Conservation (phyloP, 2,888 invertebrate species). For the Rosalia funebris region DNA sequence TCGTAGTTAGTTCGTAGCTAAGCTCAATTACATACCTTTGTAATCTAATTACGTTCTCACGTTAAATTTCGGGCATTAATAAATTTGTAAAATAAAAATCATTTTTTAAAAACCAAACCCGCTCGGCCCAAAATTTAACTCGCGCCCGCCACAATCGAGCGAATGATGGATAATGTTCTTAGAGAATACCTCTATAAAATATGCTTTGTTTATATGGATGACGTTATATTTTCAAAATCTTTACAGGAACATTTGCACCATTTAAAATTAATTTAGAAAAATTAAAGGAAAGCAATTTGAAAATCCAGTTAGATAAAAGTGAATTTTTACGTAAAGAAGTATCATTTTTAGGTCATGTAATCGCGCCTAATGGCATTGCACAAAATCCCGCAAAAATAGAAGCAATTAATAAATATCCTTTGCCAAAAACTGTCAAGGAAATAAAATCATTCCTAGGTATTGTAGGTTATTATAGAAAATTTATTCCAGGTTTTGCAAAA, state of each 20-base stretch:
- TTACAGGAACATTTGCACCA: constrained; percentile 35
- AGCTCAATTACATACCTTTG: too few relatives aligned
- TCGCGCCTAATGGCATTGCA: background rate
- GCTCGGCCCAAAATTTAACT: too few relatives aligned
- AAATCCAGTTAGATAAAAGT: constrained; percentile 15
- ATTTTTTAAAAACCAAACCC: too few relatives aligned
- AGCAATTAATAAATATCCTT: background rate
- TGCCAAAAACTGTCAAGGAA: too few relatives aligned
- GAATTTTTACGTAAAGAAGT: constrained; percentile 6
- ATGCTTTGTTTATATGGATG: constrained; percentile 40
- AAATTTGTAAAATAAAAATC: too few relatives aligned
- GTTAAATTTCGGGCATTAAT: too few relatives aligned
- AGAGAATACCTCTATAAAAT: constrained; percentile 33
- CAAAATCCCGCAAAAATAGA: background rate
- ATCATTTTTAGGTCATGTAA: background rate
- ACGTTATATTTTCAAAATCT: constrained; percentile 36
- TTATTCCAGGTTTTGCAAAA: too few relatives aligned
- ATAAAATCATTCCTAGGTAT: too few relatives aligned
- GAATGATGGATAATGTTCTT: constrained; percentile 43
- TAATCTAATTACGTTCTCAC: too few relatives aligned
- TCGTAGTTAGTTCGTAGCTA: too few relatives aligned
- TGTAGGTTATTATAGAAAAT: too few relatives aligned
- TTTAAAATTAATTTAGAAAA: constrained; percentile 34
- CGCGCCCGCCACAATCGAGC: constrained; percentile 46
- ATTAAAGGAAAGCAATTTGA: constrained; percentile 21